Conservation (phyloP, 2,113 vertebrate species). For the Caloenas nicobarica region DNA sequence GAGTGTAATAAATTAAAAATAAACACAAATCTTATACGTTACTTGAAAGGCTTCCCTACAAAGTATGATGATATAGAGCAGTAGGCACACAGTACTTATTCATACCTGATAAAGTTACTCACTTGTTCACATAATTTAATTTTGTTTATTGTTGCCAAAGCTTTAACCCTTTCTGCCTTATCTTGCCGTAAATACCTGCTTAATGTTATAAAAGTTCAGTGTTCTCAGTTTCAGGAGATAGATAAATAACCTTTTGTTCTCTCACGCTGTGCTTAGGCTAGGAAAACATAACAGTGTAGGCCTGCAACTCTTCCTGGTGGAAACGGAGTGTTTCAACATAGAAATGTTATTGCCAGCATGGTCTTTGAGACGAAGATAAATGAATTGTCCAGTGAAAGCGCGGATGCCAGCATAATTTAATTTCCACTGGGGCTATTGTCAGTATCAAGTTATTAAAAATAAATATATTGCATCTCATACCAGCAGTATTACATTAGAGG, state of each 20-base stretch:
- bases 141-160: not conserved
- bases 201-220: not conserved
- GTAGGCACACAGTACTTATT: not conserved
- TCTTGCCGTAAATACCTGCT: not conserved
- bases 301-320: not conserved
- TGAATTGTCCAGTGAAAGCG: not conserved
- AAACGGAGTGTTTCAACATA: not conserved
- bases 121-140: not conserved
- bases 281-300: not conserved
- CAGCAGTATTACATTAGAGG: not conserved
- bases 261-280: not conserved
- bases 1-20: not conserved
- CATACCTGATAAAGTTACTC: not conserved
- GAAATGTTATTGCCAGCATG: not conserved
- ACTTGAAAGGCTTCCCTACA: not conserved
- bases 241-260: not conserved
- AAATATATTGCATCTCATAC: constrained; percentile 18
- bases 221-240: not conserved
- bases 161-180: not conserved
- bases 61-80: not conserved
- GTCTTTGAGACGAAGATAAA: not conserved
- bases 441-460: constrained; percentile 35
- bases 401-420: constrained; percentile 13
- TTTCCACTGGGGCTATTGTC: constrained; percentile 20
- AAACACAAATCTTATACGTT: not conserved